These are phyloP conservation scores for Brachionus manjavacas DNA, from an alignment of 1,140 invertebrate genomes.

Conservation along the genomic window DNA sequence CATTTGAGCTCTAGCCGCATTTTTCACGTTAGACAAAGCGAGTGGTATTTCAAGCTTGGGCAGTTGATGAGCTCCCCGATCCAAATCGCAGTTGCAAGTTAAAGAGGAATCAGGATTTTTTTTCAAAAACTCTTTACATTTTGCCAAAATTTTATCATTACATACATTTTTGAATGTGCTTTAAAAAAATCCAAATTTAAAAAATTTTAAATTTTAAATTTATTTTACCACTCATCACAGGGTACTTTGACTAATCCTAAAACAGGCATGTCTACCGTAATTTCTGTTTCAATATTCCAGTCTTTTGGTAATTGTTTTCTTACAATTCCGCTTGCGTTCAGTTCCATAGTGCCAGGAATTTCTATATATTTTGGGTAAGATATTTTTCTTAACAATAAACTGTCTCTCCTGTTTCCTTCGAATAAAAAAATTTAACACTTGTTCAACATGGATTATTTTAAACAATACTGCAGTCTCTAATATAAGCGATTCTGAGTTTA, in stretches of 20 bases:
- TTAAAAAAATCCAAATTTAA: not conserved
- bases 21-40: not conserved
- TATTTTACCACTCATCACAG: not conserved
- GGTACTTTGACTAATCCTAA: slow-evolving; percentile 2
- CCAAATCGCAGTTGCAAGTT: not conserved
- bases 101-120: not conserved
- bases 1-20: not conserved
- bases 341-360: slow-evolving; percentile 11
- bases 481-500: not conserved
- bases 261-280: not conserved
- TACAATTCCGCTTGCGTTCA: not conserved
- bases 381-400: not conserved
- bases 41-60: not conserved
- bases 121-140: not conserved
- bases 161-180: slow-evolving; percentile 6
- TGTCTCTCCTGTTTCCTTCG: not conserved
- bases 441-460: not conserved
- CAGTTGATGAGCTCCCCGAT: not conserved
- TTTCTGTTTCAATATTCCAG: slow-evolving; percentile 20
- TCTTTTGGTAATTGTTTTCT: not conserved
- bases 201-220: too few relatives aligned
- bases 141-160: not conserved
- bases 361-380: not conserved
- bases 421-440: not conserved
- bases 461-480: slow-evolving; percentile 19